Conservation (phyloP, 2,797 vertebrate species). For the Syngnathus rostellatus region DNA sequence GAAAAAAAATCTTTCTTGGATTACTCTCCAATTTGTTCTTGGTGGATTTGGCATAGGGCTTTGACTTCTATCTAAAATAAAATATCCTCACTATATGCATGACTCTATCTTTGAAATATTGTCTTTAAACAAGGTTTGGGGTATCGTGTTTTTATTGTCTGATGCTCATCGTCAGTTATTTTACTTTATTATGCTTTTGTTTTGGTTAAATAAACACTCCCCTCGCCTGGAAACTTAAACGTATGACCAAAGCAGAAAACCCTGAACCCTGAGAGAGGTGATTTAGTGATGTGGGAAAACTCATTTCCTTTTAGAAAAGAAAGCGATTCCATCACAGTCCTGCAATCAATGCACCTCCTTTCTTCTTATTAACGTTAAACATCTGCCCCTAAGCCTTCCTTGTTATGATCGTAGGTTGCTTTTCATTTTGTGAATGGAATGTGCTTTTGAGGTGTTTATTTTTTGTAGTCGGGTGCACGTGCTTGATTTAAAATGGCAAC, state of each 20-base stretch:
- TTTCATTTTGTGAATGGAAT: neutral
- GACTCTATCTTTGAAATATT: neutral
- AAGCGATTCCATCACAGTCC: neutral
- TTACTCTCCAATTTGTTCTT: slow-evolving; percentile 25
- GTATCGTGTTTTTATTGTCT: neutral
- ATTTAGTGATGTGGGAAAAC: neutral
- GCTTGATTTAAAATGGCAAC: too few relatives aligned
- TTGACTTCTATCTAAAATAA: neutral
- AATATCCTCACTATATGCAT: neutral
- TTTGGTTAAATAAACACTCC: neutral
- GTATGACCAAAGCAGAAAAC: neutral
- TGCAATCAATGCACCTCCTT: neutral
- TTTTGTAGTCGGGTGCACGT: too few relatives aligned
- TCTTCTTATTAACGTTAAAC: neutral
- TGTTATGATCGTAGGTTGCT: neutral
- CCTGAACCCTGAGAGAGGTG: neutral
- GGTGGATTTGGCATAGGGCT: neutral
- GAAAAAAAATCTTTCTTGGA: slow-evolving; percentile 51
- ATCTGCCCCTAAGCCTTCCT: neutral
- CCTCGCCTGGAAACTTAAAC: neutral
- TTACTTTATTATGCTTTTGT: neutral
- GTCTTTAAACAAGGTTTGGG: neutral
- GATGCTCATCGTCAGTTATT: neutral
- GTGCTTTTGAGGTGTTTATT: too few relatives aligned
- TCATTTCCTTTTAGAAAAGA: neutral